Conservation (phyloP, 2,888 invertebrate genomes). For the Melanostoma mellinum region DNA sequence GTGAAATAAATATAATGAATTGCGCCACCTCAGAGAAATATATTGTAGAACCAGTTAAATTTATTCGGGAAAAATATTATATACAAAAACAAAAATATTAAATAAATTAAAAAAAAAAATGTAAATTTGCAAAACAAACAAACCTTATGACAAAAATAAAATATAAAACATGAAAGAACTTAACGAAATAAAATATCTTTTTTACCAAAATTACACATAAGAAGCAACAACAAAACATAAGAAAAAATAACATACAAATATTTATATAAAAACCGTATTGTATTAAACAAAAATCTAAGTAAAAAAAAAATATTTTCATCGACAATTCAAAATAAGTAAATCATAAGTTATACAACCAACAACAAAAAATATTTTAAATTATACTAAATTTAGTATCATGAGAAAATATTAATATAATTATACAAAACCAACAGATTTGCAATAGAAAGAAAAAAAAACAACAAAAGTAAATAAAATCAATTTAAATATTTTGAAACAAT, state of each 20-base stretch:
- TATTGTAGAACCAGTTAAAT: constrained; percentile 54
- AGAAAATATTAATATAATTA: constrained; percentile 60
- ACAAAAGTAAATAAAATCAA: constrained; percentile 7
- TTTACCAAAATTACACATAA: constrained; percentile 72
- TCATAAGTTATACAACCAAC: constrained; percentile 69
- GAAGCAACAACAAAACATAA: constrained; percentile 47
- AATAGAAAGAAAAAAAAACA: constrained; percentile 50
- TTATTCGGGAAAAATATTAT: constrained; percentile 54
- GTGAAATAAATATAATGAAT: constrained; percentile 63
- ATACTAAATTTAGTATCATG: constrained; percentile 54
- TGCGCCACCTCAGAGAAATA: constrained; percentile 71
- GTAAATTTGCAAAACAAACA: constrained; percentile 64
- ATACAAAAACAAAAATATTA: constrained; percentile 32
- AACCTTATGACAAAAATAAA: constrained; percentile 63
- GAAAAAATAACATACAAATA: constrained; percentile 61
- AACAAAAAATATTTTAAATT: constrained; percentile 62
- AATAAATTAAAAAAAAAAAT: constrained; percentile 35
- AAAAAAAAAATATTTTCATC: constrained; percentile 65
- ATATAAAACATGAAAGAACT: constrained; percentile 51
- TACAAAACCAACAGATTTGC: constrained; percentile 62
- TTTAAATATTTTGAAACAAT: constrained; percentile 55
- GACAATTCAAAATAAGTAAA: constrained; percentile 69
- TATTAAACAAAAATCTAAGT: constrained; percentile 57
- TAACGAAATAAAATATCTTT: constrained; percentile 61
- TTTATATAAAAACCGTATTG: constrained; percentile 71